Base-by-base conservation (phyloP, 2,797 vertebrate species). In the Harpagifer antarcticus region DNA sequence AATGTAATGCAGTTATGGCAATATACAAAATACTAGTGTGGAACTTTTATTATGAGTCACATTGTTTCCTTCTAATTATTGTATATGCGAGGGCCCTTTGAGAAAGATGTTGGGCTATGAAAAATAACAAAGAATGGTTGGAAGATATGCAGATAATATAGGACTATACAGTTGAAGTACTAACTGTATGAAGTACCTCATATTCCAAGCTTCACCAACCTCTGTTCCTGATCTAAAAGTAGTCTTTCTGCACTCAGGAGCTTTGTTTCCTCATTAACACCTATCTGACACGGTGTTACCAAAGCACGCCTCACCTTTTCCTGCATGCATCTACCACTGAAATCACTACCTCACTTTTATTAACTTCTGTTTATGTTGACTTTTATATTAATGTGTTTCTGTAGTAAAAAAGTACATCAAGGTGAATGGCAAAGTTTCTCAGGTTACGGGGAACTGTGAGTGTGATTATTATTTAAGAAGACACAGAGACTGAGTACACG, bases 221-320 rank as follows among this genome's bases (percentile, higher is more conserved):
- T 68, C 15, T 64, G 49, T 19, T 47, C 73, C 45, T 52, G 53
- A 68, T 66, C 68, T 20, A 43, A 57, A 64, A 31, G 3, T 37
- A 14, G n/a, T 23, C 33, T 68, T 42, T 54, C 42, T 59, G 37
- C 15, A 20, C n/a, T 20, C 13, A 40, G 50, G 66, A 31, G 42
- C 43, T 74, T 52, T 63, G 49, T 48, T 37, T 74, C 68, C 20
- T 63, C 49, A 33, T 69, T 78, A 76, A 31, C 31, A 72, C 48
- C 56, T 31, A 53, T 70, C 52, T 67, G 31, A 68, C 42, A 54
- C 9, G 23, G 16, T 43, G 68, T 45, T 72, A 14, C 27, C 27
- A 27, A 27, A 27, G 27, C 27, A 27, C 27, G 4, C 68, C 52
- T 72, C 42, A 52, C 31, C 27, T 61, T 43, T 61, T 31, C 17